Percentiles rank a stretch among this genome's conserved stretches.
Evolutionary conservation across 2,113 vertebrate genomes (phyloP).

Genomic region (Ammodytes marinus): DNA sequence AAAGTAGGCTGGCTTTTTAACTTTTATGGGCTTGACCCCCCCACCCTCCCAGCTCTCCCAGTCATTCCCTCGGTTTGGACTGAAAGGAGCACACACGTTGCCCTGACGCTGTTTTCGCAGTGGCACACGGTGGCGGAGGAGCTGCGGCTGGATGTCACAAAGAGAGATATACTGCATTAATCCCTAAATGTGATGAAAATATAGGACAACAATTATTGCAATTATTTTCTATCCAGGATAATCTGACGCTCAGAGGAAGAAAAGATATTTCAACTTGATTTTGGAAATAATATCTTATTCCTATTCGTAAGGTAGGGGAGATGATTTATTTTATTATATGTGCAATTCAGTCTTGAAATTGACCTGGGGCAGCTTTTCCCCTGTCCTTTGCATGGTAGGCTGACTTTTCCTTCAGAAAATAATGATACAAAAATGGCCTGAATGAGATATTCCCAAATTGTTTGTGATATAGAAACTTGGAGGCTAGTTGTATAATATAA

Average conservation of each 20-base stretch:
- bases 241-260: slow-evolving; percentile 47
- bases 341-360: background rate
- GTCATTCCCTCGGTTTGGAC: slow-evolving; percentile 69
- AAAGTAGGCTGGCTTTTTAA: slow-evolving; percentile 74
- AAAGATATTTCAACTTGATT: slow-evolving; percentile 31
- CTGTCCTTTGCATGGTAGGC: background rate
- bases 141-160: slow-evolving; percentile 64
- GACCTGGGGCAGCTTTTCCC: background rate
- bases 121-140: slow-evolving; percentile 56
- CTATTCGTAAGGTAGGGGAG: slow-evolving; percentile 71
- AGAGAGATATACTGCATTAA: slow-evolving; percentile 47
- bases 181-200: slow-evolving; percentile 74
- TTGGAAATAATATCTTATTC: slow-evolving; percentile 69
- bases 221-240: slow-evolving; percentile 49
- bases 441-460: background rate
- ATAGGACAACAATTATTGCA: slow-evolving; percentile 16
- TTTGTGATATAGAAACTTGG: background rate
- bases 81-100: slow-evolving; percentile 41
- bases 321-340: slow-evolving; percentile 2
- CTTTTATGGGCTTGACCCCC: slow-evolving; percentile 72
- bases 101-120: slow-evolving; percentile 46
- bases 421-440: background rate
- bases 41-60: slow-evolving; percentile 34
- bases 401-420: background rate
- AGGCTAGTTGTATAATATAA: background rate